Evolutionary conservation across 2,113 vertebrate genomes (phyloP), one percentile per base, ranked within the genome.

Genomic region (Nematolebias whitei): DNA sequence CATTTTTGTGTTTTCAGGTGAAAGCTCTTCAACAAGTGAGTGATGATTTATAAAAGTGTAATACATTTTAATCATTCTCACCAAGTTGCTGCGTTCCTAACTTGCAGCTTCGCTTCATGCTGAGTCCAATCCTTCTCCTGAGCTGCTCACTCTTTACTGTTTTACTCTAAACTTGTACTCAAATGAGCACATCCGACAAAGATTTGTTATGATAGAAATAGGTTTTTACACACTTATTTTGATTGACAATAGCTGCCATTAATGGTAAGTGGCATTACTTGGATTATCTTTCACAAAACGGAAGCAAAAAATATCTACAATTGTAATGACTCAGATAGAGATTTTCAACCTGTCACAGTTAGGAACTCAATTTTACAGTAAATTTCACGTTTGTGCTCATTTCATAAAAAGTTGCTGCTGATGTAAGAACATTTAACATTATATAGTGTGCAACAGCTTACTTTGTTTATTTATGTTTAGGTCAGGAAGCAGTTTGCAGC

Each of bases 1-100:
- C n/a, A 22, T 4, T 38, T 14, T 23, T 60, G 5, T 52, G 3
- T 63, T 82, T 85, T 0, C 60, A 82, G 79, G 57, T 79, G 2
- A 32, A 1, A 3, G n/a, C n/a, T n/a, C n/a, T n/a, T n/a, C n/a
- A 12, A 12, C 11, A 19, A 0, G 49, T 53, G 0, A 53, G 67
- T 26, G 13, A 49, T 48, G 5, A 14, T 44, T 35, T 16, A 1
- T 38, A 22, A 47, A 24, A 8, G 32, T 14, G 2, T 32, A 8
- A 14, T 60, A 47, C 4, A 48, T 48, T 12, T 35, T 35, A 35
- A 8, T 35, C 32, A 0, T 35, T 4, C 32, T 2, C 32, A 35
- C 1, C 32, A 35, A 35, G 3, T 3, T 29, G 5, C 12, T 32
- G n/a, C 1, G 5, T 13, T 39, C 18, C n/a, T n/a, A n/a, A n/a